Evolutionary conservation across 2,113 vertebrate genomes (phyloP).

Genomic region (Pteronura brasiliensis): DNA sequence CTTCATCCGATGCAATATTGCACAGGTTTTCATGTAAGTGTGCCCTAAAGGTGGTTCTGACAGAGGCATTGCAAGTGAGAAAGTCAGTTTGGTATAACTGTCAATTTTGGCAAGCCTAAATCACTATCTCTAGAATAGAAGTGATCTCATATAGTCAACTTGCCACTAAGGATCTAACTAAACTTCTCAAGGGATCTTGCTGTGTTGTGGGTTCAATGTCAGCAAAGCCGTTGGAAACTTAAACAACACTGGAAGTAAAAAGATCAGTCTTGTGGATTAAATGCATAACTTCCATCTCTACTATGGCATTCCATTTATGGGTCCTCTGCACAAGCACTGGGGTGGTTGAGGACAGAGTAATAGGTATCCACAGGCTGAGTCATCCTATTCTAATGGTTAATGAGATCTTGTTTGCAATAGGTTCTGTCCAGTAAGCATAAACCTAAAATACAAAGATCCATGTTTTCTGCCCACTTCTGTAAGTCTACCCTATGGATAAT

Average conservation of each 20-base stretch:
- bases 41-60: not conserved
- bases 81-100: not conserved
- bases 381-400: not conserved
- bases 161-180: not conserved
- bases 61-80: not conserved
- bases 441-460: not conserved
- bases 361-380: not conserved
- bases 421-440: not conserved
- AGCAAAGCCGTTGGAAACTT: not conserved
- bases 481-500: not conserved
- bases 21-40: not conserved
- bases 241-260: not conserved
- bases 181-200: not conserved
- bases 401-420: not conserved
- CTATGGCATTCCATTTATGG: not conserved
- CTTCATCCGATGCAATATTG: not conserved
- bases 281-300: not conserved
- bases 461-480: not conserved
- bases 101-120: not conserved
- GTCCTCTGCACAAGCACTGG: not conserved
- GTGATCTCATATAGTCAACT: not conserved
- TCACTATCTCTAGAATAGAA: not conserved
- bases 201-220: not conserved
- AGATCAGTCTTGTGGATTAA: not conserved
- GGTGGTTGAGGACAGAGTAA: not conserved